These are phyloP conservation scores for Lymantria dispar DNA, from an alignment of 2,888 invertebrate species.

Conservation along the genomic window DNA sequence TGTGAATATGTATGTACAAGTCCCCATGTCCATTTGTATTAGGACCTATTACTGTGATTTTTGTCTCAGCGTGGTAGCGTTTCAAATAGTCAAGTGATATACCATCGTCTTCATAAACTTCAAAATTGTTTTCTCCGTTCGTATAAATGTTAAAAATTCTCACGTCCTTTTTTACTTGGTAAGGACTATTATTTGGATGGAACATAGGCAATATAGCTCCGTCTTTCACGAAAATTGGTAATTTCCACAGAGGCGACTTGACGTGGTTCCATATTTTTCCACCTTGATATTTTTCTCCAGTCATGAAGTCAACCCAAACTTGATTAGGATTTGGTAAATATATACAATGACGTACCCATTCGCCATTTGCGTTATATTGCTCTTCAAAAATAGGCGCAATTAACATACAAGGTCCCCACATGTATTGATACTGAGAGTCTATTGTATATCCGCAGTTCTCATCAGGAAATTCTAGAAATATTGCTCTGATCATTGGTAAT, in stretches of 20 bases:
- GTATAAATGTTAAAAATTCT: slow-evolving; percentile 64
- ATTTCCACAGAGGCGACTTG: slow-evolving; percentile 63
- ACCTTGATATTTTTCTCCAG: slow-evolving; percentile 67
- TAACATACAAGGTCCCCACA: slow-evolving; percentile 73
- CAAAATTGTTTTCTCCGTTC: slow-evolving; percentile 48
- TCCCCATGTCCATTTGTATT: slow-evolving; percentile 44
- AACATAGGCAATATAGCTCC: slow-evolving; percentile 71
- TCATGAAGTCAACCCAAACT: slow-evolving; percentile 69
- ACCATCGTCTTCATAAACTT: slow-evolving; percentile 72
- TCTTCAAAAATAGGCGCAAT: slow-evolving; percentile 67
- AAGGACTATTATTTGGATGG: slow-evolving; percentile 65
- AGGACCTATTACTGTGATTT: slow-evolving; percentile 47
- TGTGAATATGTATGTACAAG: slow-evolving; percentile 51
- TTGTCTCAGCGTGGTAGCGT: slow-evolving; percentile 50
- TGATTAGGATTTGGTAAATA: slow-evolving; percentile 60
- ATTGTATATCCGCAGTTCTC: slow-evolving; percentile 53
- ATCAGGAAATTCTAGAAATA: slow-evolving; percentile 68
- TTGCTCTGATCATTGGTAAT: slow-evolving; percentile 69
- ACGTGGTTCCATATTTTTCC: slow-evolving; percentile 65
- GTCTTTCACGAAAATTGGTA: slow-evolving; percentile 67
- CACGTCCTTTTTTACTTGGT: slow-evolving; percentile 53
- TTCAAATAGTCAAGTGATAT: slow-evolving; percentile 54
- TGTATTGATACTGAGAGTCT: slow-evolving; percentile 71
- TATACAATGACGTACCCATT: slow-evolving; percentile 54
- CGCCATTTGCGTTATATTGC: slow-evolving; percentile 18